phyloP scores from a whole-genome alignment of 2,797 vertebrate species.

The Parauchenoglanis punctatus region DNA sequence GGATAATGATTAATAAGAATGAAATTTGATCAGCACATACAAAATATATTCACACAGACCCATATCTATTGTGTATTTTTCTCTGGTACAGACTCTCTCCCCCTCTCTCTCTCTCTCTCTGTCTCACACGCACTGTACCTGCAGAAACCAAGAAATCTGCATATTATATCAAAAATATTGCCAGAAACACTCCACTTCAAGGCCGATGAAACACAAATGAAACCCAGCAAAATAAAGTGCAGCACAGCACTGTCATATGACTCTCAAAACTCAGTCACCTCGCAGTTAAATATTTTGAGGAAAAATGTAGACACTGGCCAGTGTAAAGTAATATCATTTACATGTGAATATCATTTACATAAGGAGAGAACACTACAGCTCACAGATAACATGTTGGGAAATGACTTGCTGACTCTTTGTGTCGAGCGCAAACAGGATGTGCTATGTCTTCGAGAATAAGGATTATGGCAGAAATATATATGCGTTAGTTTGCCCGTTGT shows the following conservation, averaged over 20 bases:
- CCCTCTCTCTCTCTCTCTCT: neutral
- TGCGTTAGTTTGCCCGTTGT: neutral
- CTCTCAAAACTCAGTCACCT: neutral
- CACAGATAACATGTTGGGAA: neutral
- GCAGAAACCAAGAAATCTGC: neutral
- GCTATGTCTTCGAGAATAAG: neutral
- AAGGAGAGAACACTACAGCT: neutral
- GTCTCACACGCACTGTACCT: neutral
- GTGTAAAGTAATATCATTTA: neutral
- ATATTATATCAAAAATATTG: neutral
- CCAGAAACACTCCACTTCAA: neutral
- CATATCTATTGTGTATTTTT: neutral
- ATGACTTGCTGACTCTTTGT: neutral
- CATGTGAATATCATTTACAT: neutral
- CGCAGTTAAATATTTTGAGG: neutral
- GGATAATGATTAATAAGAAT: neutral
- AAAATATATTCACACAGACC: neutral
- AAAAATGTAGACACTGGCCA: neutral
- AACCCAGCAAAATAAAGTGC: neutral
- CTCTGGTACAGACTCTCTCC: neutral
- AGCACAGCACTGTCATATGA: neutral
- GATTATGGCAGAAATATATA: neutral
- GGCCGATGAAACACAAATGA: neutral
- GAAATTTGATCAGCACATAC: neutral
- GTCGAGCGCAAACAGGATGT: neutral